These are phyloP conservation scores for Sebastiscus tertius DNA, from an alignment of 2,797 vertebrate genomes.

Conservation along the genomic window DNA sequence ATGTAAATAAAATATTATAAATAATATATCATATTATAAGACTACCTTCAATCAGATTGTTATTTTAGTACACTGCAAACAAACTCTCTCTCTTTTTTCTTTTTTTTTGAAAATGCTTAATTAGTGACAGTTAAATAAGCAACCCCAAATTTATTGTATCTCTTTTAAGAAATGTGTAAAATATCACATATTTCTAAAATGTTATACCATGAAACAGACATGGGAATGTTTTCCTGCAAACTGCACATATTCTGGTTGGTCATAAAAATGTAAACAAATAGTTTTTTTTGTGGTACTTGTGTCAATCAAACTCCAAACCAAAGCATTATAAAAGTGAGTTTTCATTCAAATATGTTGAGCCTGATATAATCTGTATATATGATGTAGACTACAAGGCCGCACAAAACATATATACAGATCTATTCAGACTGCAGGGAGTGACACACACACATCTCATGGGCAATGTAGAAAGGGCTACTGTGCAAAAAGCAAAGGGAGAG, in stretches of 20 bases:
- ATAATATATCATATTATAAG: neutral
- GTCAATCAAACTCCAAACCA: neutral
- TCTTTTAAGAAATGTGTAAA: neutral
- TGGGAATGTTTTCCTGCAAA: neutral
- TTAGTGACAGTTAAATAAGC: neutral
- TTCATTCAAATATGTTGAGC: neutral
- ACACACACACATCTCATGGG: neutral
- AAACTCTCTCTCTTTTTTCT: no score
- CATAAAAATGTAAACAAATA: neutral
- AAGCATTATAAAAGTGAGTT: neutral
- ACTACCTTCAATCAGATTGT: neutral
- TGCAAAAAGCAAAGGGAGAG: neutral
- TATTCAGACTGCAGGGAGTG: conserved; percentile 2
- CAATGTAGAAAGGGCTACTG: neutral
- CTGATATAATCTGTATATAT: neutral
- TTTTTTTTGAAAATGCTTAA: no score
- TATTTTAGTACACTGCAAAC: neutral
- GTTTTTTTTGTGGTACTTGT: neutral
- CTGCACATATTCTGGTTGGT: neutral
- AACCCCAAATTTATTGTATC: neutral
- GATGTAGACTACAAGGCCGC: neutral
- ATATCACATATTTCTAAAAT: neutral
- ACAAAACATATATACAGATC: neutral
- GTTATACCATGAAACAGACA: neutral
- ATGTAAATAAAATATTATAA: neutral